These are phyloP conservation scores for Trialeurodes vaporariorum DNA, from an alignment of 1,140 invertebrate species.

Conservation along the genomic window DNA sequence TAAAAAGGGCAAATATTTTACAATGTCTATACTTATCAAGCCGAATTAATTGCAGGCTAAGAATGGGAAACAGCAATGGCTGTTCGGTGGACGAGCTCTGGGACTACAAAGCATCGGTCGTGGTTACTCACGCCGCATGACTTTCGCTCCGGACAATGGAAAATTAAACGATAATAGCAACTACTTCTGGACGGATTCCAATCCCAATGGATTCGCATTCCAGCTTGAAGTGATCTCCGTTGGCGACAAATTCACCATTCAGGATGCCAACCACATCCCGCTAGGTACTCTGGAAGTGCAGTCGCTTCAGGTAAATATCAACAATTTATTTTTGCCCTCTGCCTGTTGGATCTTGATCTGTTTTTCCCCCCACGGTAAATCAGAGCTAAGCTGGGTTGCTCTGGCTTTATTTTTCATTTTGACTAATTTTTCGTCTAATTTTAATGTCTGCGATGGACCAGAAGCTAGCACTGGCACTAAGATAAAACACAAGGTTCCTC, in stretches of 20 bases:
- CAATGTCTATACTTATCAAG: conserved; percentile 15
- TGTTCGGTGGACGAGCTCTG: conserved; percentile 49
- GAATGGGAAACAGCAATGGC: conserved; percentile 31
- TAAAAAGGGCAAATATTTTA: too few relatives aligned
- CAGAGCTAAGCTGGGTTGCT: too few relatives aligned
- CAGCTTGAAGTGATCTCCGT: conserved; percentile 52
- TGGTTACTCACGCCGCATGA: conserved; percentile 60
- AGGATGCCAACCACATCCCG: conserved; percentile 46
- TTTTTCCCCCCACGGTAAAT: too few relatives aligned
- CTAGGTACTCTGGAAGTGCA: conserved; percentile 49
- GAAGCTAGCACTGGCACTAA: too few relatives aligned
- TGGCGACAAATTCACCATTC: conserved; percentile 57
- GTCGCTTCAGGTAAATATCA: conserved; percentile 44
- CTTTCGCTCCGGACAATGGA: conserved; percentile 49
- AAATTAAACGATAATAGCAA: conserved; percentile 53
- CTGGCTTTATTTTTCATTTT: too few relatives aligned
- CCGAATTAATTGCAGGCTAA: conserved; percentile 25
- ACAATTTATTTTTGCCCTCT: too few relatives aligned
- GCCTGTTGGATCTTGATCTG: too few relatives aligned
- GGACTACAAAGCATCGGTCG: conserved; percentile 54
- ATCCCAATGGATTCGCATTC: conserved; percentile 57
- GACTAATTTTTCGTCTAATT: too few relatives aligned
- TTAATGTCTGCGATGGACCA: too few relatives aligned
- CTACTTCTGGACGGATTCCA: conserved; percentile 66
- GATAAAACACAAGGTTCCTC: too few relatives aligned